Evolutionary conservation across 2,797 vertebrate genomes (phyloP), one percentile per base, ranked within the genome.

Genomic region (Anniella stebbinsi): DNA sequence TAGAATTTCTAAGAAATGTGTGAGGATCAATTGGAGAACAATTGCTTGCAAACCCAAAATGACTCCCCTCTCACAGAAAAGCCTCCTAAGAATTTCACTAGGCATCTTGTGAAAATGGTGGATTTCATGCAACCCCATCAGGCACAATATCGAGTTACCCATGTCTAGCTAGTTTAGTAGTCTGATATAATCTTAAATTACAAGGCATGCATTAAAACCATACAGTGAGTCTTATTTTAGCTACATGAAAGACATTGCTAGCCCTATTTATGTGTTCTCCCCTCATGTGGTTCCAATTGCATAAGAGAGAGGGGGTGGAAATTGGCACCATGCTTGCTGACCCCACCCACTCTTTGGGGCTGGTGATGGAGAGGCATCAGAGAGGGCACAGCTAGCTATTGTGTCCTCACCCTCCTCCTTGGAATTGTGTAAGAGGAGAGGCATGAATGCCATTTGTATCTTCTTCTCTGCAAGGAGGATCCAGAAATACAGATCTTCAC

Each of bases 371-470:
- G 76, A 30, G 3, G 25, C 48, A 78, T 48, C 28, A 51, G 2
- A 45, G 75, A 23, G 30, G 25, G 1, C 45, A 2, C 1, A 78
- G 12, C 4, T 48, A 33, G 12, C 28, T 78, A 15, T 13, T 30
- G 33, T 51, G 28, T 13, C 28, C 76, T 17, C 25, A 51, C 4
- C 33, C 17, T 78, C 28, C 76, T 78, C 9, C 45, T 78, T 54
- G 12, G 76, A 51, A 78, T 78, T 4, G 15, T 78, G 30, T 78
- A 2, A 30, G 67, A 70, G 30, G 67, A 6, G 30, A 69, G 30
- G 25, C 28, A 69, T 69, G 25, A 25, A 28, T 28, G 25, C 28
- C 4, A 1, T 69, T 69, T 57, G 54, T 0, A 0, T 33, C 67
- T 70, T 70, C 30, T 33, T 70, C 67, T 33, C 30, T 30, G 28